Evolutionary conservation across 2,797 vertebrate species (phyloP).

Genomic region (Hydrolagus colliei): DNA sequence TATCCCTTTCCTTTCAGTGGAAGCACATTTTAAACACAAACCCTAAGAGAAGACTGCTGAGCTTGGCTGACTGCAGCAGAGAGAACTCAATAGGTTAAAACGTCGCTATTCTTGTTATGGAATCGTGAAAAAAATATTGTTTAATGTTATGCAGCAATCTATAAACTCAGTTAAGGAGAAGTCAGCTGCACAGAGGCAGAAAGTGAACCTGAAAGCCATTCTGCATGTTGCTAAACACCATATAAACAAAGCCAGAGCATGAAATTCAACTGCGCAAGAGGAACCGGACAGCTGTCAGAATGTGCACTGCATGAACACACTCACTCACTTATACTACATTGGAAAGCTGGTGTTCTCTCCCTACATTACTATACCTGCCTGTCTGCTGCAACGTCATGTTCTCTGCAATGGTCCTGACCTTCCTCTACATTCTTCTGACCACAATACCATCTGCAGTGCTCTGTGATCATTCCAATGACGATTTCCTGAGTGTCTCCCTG

Average conservation of each 20-base stretch:
- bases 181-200: slow-evolving; percentile 2
- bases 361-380: background rate
- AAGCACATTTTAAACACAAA: slow-evolving; percentile 97
- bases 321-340: background rate
- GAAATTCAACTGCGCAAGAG: background rate
- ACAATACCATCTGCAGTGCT: too few species aligned
- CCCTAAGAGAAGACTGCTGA: slow-evolving; percentile 59
- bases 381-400: background rate
- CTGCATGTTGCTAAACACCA: slow-evolving; percentile 11
- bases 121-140: slow-evolving; percentile 43
- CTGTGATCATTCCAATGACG: too few species aligned
- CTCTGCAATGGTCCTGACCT: background rate
- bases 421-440: background rate
- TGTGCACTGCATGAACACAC: slow-evolving; percentile 5
- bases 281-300: background rate
- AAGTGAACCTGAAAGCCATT: slow-evolving; percentile 19
- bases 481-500: too few species aligned
- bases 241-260: slow-evolving; percentile 14
- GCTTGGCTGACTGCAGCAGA: slow-evolving; percentile 13
- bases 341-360: background rate
- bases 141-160: background rate
- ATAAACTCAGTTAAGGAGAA: background rate
- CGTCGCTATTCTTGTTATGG: slow-evolving; percentile 46
- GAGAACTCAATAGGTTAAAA: slow-evolving; percentile 12
- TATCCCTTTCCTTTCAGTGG: slow-evolving; percentile 63